Base-by-base conservation (phyloP, 2,113 vertebrate species). In the Geothlypis trichas region DNA sequence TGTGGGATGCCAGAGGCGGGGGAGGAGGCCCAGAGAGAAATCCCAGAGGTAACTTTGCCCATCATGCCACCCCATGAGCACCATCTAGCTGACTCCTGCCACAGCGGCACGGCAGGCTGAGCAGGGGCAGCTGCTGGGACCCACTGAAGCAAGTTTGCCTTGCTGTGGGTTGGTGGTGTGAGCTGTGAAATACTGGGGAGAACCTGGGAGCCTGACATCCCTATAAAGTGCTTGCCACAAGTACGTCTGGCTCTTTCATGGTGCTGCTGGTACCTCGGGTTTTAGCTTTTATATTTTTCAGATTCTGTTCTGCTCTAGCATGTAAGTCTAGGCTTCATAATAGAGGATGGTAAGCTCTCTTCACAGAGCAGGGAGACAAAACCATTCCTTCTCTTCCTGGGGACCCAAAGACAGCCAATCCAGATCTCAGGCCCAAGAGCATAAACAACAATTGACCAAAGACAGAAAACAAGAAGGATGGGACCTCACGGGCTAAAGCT, bases 21-120 rank as follows among this genome's bases (percentile, higher is more conserved):
- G 37, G 59, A 83, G 62, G 67, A 62, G 66, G 27, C 42, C 35
- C 0, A 0, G 26, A 63, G 66, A 0, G 6, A 85, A 86, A 88
- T 90, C 82, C 72, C 47, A 21, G 51, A 3, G 67, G 87, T 47
- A 35, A 23, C 33, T 87, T 69, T 19, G 42, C 55, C 4, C 71
- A 22, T 26, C 4, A 1, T 86, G 68, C 75, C 90, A 88, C 91
- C 92, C 94, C 85, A 9, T 92, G 90, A 94, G 95, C 93, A 90
- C 95, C 90, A 95, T 74, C 96, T 91, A 96, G 90, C 95, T 96
- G 95, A 30, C 42, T 96, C 27, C 67, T 44, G 7, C 9, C 13
- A 71, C 82, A 80, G 63, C 90, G 93, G 83, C 95, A 89, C 9
- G 33, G 75, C 59, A 74, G 46, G 39, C 65, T 55, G 51, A 46